phyloP scores from a whole-genome alignment of 2,797 vertebrate species.

The Takifugu ocellatus region DNA sequence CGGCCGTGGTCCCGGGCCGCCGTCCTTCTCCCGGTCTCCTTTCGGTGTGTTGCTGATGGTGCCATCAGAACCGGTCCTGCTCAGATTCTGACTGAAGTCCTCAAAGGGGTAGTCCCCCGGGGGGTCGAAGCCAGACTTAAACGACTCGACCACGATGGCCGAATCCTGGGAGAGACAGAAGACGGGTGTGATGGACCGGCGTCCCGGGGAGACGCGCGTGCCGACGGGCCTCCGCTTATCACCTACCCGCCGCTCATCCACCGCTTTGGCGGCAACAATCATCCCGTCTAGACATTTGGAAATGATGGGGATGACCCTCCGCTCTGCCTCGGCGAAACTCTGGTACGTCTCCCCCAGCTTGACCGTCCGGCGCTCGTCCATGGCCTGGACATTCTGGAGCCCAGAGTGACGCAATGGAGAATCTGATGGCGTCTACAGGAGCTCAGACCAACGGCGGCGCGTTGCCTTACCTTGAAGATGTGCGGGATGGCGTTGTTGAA shows the following conservation, averaged over 20 bases:
- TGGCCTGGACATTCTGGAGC: conserved; percentile 92
- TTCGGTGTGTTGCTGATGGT: conserved; percentile 87
- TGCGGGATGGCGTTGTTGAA: conserved; percentile 94
- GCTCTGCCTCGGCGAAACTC: conserved; percentile 93
- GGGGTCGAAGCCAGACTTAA: conserved; percentile 96
- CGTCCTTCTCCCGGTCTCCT: conserved; percentile 65
- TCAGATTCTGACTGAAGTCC: conserved; percentile 97
- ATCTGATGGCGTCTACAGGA: too few relatives aligned
- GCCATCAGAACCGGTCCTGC: conserved; percentile 91
- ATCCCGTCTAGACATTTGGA: conserved; percentile 98
- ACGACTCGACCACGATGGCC: conserved; percentile 91
- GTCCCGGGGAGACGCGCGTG: background rate
- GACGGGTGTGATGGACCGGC: background rate
- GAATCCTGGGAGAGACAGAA: conserved; percentile 81
- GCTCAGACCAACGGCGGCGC: too few relatives aligned
- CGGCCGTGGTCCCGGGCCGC: conserved; percentile 66
- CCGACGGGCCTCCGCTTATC: too few relatives aligned
- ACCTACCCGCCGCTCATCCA: conserved; percentile 86
- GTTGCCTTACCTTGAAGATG: conserved; percentile 88
- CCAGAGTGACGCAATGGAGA: background rate
- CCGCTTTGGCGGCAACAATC: conserved; percentile 94
- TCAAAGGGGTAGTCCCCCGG: conserved; percentile 96
- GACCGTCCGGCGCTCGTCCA: conserved; percentile 92
- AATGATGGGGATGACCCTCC: conserved; percentile 93
- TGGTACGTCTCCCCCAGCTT: conserved; percentile 95